A percentile compares a stretch with the other conserved stretches of the same genome.
Conservation (phyloP, 2,113 vertebrate genomes). For the cat (Felis catus) region F.catus_Fca126_mat1.0 CM031420.1:31082501-31083000, state of each 20-base stretch:
- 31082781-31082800: neutral
- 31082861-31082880: neutral
- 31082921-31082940: neutral
- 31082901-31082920: neutral
- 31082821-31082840: neutral
- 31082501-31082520: neutral
- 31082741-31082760: neutral
- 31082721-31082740: neutral
- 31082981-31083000: neutral
- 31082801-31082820: neutral
- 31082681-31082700: neutral
- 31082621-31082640: neutral
- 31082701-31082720: neutral
- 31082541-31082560: neutral
- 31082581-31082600: neutral
- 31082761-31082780: neutral
- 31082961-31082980: fast-evolving
- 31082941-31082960: neutral
- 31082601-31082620: neutral
- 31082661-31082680: neutral
- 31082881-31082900: neutral
- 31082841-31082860: neutral
- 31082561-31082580: neutral
- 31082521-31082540: neutral
- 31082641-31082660: neutral